Evolutionary conservation across 2,888 invertebrate genomes (phyloP).

Genomic region (Strigamia crassipes): DNA sequence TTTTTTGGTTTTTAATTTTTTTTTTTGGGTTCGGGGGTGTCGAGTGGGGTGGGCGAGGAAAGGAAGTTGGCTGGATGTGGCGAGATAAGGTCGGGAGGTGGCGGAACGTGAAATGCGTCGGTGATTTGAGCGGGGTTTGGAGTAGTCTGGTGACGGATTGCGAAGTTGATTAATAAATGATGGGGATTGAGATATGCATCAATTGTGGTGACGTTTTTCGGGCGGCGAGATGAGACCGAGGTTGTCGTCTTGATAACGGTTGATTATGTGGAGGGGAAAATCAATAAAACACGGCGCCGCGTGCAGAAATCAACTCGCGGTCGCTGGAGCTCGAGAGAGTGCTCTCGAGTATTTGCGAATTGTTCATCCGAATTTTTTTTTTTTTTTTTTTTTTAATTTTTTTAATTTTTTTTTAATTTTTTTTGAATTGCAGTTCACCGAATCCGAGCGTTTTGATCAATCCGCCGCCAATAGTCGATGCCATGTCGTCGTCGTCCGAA

Average conservation of each 20-base stretch:
- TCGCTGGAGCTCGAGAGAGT: background rate
- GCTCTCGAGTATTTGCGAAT: background rate
- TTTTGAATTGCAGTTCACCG: conserved; percentile 46
- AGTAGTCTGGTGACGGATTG: background rate
- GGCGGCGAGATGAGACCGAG: background rate
- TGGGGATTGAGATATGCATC: background rate
- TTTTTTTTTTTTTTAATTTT: conserved; percentile 34
- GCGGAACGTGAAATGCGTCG: background rate
- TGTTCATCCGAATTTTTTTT: background rate
- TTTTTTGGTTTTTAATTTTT: background rate
- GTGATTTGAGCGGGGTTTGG: background rate
- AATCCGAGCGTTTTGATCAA: conserved; percentile 44
- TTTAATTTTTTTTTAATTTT: background rate
- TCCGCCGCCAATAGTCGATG: conserved; percentile 46
- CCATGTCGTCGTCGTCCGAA: conserved; percentile 48
- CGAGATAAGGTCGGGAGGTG: background rate
- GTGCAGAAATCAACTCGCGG: background rate
- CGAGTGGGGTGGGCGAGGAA: background rate
- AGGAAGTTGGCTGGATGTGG: background rate
- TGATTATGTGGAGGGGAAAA: conserved; percentile 8
- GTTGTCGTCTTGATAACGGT: background rate
- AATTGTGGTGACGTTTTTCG: background rate
- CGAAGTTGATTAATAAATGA: background rate
- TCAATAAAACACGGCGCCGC: conserved; percentile 15
- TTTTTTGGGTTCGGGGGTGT: background rate